These are phyloP conservation scores for Fragum fragum DNA, from an alignment of 2,888 invertebrate species.

Conservation along the genomic window DNA sequence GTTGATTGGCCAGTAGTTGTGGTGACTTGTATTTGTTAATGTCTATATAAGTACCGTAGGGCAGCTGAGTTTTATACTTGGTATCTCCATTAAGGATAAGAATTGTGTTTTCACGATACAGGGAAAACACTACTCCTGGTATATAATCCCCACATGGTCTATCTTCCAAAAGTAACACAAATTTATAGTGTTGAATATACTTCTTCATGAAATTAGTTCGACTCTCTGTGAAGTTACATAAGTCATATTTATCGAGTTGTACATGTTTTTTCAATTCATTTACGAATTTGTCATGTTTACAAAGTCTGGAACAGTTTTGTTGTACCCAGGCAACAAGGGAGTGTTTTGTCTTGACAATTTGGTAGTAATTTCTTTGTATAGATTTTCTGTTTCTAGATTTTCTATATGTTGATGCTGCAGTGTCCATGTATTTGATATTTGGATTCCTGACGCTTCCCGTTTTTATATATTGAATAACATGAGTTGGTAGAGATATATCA, in stretches of 20 bases:
- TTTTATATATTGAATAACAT: background rate
- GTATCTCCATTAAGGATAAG: background rate
- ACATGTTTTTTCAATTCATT: background rate
- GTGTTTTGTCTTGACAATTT: background rate
- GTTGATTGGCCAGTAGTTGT: background rate
- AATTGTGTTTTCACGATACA: background rate
- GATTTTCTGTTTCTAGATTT: background rate
- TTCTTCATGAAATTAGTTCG: no score
- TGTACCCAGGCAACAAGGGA: background rate
- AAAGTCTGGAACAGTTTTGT: background rate
- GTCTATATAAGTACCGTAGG: background rate
- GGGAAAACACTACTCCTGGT: background rate
- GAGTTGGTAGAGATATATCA: background rate
- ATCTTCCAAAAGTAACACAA: background rate
- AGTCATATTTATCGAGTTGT: background rate
- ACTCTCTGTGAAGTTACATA: background rate
- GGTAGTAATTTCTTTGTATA: background rate
- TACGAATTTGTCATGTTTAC: background rate
- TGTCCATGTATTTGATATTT: background rate
- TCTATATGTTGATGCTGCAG: background rate
- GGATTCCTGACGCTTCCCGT: background rate
- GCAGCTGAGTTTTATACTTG: background rate
- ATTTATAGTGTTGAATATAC: background rate
- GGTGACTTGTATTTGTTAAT: background rate
- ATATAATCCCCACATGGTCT: background rate